These are phyloP conservation scores for Urocynchramus pylzowi DNA, from an alignment of 2,113 vertebrate species.

Conservation along the genomic window DNA sequence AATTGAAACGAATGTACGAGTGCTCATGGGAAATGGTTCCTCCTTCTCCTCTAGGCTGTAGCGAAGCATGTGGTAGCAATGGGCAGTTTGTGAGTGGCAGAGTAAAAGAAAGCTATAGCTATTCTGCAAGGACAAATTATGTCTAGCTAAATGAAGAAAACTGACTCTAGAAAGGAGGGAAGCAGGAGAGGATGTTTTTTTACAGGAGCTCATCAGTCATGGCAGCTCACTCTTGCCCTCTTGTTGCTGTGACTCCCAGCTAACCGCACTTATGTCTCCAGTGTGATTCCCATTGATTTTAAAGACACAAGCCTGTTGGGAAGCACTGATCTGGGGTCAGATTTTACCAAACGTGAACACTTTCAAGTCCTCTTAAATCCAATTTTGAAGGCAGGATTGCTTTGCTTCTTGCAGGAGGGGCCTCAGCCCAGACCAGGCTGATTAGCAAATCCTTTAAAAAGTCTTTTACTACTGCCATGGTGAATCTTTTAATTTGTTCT, in stretches of 20 bases:
- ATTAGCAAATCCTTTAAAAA: neutral
- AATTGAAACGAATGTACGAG: conserved; percentile 29
- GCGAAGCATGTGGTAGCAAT: conserved; percentile 42
- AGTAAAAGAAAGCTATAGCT: neutral
- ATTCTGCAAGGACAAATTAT: neutral
- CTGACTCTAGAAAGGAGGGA: neutral
- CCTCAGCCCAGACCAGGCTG: neutral
- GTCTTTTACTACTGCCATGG: neutral
- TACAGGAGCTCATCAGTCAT: neutral
- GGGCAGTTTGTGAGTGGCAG: neutral
- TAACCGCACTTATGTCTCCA: neutral
- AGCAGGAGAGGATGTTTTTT: neutral
- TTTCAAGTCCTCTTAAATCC: neutral
- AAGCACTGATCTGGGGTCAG: neutral
- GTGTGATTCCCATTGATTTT: neutral
- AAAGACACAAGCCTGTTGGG: neutral
- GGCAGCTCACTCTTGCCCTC: neutral
- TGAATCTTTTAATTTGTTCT: neutral
- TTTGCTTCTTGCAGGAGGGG: neutral
- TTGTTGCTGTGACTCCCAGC: neutral
- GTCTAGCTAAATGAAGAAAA: neutral
- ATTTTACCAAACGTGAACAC: neutral
- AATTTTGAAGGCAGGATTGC: neutral
- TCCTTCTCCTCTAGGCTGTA: conserved; percentile 26
- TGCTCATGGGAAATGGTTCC: conserved; percentile 1